Base-by-base conservation (phyloP, 30 jellyfish, hydroid and myxozoan genomes). In the Morbakka virulenta region DNA sequence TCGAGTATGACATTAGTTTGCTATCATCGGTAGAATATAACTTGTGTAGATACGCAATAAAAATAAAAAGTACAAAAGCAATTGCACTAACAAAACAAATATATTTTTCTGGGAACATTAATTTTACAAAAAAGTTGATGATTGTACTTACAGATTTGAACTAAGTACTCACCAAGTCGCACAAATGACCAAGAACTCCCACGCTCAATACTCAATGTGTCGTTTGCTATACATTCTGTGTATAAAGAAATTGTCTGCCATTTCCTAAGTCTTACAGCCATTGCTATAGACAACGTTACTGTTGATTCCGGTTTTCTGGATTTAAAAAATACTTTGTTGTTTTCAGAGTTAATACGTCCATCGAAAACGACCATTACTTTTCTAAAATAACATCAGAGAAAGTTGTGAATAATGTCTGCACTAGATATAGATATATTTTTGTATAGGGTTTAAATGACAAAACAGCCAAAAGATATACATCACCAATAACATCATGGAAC, bases 231-330 rank as follows among this genome's bases (percentile, higher is more conserved):
- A n/a, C 62, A 63, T 25, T 32, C 31, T 4, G 72, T 29, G 48
- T 62, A 71, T 31, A 81, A 13, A 4, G 85, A 85, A 61, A 81
- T 12, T 31, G 93, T 52, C 33, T 81, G 93, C 93, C 93, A 81
- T 61, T 70, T 81, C 69, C 72, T 85, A 13, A 81, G 81, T 32
- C 63, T 31, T 67, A 81, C 3, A 0, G 85, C 26, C 0, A 69
- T 63, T 6, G 78, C 48, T 2, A 81, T 26, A 9, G 71, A 36
- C 11, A 79, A 32, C 48, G 57, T n/a, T n/a, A n/a, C n/a, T n/a
- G n/a, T n/a, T n/a, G n/a, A n/a, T n/a, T n/a, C n/a, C n/a, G n/a
- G n/a, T n/a, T n/a, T n/a, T n/a, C n/a, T n/a, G n/a, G n/a, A n/a
- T n/a, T n/a, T n/a, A n/a, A n/a, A n/a, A n/a, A n/a, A n/a, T n/a